Evolutionary conservation across 1,140 invertebrate species (phyloP).

Genomic region (Apis florea): DNA sequence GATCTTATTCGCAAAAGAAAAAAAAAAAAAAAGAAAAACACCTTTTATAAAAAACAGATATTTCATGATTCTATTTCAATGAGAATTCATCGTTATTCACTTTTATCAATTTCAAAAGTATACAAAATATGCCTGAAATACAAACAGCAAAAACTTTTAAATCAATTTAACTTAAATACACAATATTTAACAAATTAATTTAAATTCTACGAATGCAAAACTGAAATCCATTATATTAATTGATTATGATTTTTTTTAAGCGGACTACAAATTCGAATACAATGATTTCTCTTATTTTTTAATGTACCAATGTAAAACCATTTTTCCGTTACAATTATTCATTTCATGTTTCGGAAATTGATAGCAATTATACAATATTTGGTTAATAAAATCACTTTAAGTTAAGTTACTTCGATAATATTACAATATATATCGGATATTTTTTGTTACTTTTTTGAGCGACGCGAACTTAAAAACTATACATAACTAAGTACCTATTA

Average conservation of each 20-base stretch:
- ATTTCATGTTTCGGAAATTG: conserved; percentile 1
- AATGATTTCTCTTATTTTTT: neutral
- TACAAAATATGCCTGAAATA: neutral
- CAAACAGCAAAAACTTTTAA: neutral
- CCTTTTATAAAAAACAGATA: neutral
- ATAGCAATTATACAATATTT: neutral
- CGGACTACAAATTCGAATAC: neutral
- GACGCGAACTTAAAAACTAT: conserved; percentile 28
- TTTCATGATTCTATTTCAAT: neutral
- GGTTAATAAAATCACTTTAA: neutral
- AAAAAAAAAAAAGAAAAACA: neutral
- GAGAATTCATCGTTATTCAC: neutral
- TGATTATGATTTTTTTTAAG: neutral
- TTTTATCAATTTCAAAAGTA: neutral
- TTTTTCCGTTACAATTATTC: neutral
- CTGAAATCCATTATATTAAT: neutral
- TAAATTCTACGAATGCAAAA: conserved; percentile 1
- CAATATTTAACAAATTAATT: conserved; percentile 8
- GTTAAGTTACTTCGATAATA: neutral
- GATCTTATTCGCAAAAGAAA: neutral
- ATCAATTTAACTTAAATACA: neutral
- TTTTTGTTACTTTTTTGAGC: conserved; percentile 16
- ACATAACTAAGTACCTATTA: conserved; percentile 31
- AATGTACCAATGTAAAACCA: neutral
- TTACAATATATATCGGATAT: neutral